Base-by-base conservation (phyloP, 2,113 vertebrate genomes). In the Mastomys natalensis region DNA sequence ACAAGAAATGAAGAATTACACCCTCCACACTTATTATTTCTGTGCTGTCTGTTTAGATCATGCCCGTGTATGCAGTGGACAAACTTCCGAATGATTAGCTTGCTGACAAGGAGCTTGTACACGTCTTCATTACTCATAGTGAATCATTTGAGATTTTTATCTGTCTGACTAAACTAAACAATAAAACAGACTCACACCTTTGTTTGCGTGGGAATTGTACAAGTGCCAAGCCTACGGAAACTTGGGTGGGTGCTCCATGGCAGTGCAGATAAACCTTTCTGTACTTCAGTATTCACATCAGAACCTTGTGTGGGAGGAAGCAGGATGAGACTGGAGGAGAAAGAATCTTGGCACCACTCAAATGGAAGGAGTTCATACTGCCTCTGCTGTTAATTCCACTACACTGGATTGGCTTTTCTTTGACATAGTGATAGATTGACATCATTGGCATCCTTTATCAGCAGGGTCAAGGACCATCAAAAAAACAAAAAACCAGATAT, bases 91-190 rank as follows among this genome's bases (percentile, higher is more conserved):
- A 90, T 43, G 89, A 94, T 84, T 45, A 73, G 22, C 76, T 87
- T 87, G 37, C 82, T 58, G 86, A 80, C 73, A 84, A 80, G 85
- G 34, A 90, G 93, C 82, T 96, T 81, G 64, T 13, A 82, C 43
- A 53, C 82, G 76, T 40, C 92, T 95, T 91, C 73, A n/a, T 94
- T 93, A 84, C 93, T 95, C 89, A 76, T 72, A 78, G 51, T 43
- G 77, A 70, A 29, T 93, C 90, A 97, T 94, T 73, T 84, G 95
- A 96, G 93, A 91, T 92, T 92, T 78, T 92, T 94, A 16, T 94
- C 76, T 96, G n/a, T 72, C 80, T 96, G 73, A 95, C 66, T 88
- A 87, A 93, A 91, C 55, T 40, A 85, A 85, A 96, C 51, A 87
- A 58, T 81, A 64, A 91, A 92, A 45, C 86, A 93, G 89, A 81